phyloP scores from a whole-genome alignment of 2,888 invertebrate genomes.

The Stenodera caucasica region DNA sequence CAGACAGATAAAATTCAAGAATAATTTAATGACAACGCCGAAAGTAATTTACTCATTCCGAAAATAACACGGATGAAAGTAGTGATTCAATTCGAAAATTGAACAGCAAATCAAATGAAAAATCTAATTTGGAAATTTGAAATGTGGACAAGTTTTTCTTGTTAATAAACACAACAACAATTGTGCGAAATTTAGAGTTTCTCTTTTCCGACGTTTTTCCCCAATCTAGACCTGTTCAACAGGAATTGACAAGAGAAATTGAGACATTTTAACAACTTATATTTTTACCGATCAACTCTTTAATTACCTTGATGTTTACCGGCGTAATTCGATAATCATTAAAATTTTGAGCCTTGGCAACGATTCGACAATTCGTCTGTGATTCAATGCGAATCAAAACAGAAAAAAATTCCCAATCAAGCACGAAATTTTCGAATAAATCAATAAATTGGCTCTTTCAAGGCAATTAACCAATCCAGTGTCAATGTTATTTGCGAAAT shows the following conservation, averaged over 20 bases:
- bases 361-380: constrained; percentile 21
- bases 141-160: neutral
- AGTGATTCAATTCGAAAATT: neutral
- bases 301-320: constrained; percentile 23
- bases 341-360: constrained; percentile 21
- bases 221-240: neutral
- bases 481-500: constrained; percentile 27
- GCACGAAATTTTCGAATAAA: constrained; percentile 9
- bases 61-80: neutral
- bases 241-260: neutral
- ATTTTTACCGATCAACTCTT: constrained; percentile 20
- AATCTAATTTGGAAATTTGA: neutral
- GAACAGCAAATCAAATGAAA: neutral
- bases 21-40: neutral
- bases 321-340: constrained; percentile 16
- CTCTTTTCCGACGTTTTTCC: neutral
- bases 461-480: constrained; percentile 23
- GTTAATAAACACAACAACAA: neutral
- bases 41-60: neutral
- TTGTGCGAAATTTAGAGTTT: neutral
- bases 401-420: neutral
- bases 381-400: neutral
- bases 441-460: constrained; percentile 16
- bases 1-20: neutral
- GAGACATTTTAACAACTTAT: neutral